Evolutionary conservation across 2,113 vertebrate genomes (phyloP).

Genomic region (Festucalex cinctus): DNA sequence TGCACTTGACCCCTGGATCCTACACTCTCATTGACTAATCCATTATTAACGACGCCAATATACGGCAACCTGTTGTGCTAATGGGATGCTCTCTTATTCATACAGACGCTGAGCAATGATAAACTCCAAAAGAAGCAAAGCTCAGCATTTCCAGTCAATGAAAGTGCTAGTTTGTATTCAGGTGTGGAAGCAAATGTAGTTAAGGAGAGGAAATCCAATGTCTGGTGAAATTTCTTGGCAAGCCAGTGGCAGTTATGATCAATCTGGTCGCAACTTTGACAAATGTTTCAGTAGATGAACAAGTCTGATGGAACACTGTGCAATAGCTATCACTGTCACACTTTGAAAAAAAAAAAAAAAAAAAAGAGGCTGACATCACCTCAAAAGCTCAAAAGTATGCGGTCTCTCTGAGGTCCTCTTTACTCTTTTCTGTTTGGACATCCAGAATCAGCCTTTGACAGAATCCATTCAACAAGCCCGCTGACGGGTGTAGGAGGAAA

Average conservation of each 20-base stretch:
- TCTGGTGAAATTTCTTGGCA: conserved; percentile 17
- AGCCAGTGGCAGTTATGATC: conserved; percentile 15
- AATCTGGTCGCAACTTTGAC: conserved; percentile 20
- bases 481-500: not conserved
- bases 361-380: conserved; percentile 50
- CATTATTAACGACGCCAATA: conserved; percentile 51
- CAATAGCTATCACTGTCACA: conserved; percentile 31
- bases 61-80: conserved; percentile 48
- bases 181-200: conserved; percentile 27
- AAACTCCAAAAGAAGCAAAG: conserved; percentile 45
- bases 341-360: not conserved
- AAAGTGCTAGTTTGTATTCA: conserved; percentile 33
- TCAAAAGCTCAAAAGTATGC: conserved; percentile 29
- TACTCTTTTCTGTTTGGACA: conserved; percentile 50
- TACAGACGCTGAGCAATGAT: conserved; percentile 51
- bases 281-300: conserved; percentile 12
- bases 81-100: conserved; percentile 52
- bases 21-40: conserved; percentile 47
- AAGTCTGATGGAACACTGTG: conserved; percentile 29
- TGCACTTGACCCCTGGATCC: conserved; percentile 19
- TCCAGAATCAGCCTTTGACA: conserved; percentile 49
- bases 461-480: conserved; percentile 32
- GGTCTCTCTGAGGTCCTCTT: conserved; percentile 29
- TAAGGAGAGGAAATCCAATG: not conserved
- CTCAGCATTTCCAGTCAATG: conserved; percentile 41